A percentile compares a stretch with the other conserved stretches of the same genome.
Conservation (phyloP, 2,113 vertebrate species). For the Guaruba guarouba region DNA sequence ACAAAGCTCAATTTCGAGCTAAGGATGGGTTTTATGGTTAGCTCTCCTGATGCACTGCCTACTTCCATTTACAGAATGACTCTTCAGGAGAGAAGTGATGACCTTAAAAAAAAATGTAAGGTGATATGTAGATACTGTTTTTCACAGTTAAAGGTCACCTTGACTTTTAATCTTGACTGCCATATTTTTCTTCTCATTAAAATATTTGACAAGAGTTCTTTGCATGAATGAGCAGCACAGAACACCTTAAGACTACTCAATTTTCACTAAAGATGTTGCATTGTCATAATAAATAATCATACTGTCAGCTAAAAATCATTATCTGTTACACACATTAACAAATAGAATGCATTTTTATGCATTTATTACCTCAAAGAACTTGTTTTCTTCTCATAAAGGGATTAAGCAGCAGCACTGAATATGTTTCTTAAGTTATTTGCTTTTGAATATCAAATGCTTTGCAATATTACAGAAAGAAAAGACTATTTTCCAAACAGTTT, state of each 20-base stretch:
- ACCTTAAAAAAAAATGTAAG: conserved; percentile 57
- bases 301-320: conserved; percentile 34
- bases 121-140: conserved; percentile 53
- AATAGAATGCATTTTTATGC: background rate
- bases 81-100: conserved; percentile 35
- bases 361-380: background rate
- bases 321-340: conserved; percentile 14
- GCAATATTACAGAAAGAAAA: background rate
- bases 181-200: conserved; percentile 77
- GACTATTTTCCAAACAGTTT: background rate
- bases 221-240: conserved; percentile 70
- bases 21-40: background rate
- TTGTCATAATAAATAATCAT: conserved; percentile 55
- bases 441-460: background rate
- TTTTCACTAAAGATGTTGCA: conserved; percentile 42
- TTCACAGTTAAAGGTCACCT: conserved; percentile 74
- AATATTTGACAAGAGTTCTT: conserved; percentile 80
- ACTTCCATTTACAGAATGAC: background rate
- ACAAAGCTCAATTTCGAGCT: background rate
- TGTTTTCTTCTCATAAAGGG: background rate
- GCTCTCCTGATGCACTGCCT: background rate
- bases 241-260: conserved; percentile 53
- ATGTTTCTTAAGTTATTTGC: background rate
- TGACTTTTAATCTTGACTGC: conserved; percentile 72
- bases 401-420: background rate